These are phyloP conservation scores for Caenorhabditis remanei DNA, from an alignment of 1,140 invertebrate genomes.

Conservation along the genomic window DNA sequence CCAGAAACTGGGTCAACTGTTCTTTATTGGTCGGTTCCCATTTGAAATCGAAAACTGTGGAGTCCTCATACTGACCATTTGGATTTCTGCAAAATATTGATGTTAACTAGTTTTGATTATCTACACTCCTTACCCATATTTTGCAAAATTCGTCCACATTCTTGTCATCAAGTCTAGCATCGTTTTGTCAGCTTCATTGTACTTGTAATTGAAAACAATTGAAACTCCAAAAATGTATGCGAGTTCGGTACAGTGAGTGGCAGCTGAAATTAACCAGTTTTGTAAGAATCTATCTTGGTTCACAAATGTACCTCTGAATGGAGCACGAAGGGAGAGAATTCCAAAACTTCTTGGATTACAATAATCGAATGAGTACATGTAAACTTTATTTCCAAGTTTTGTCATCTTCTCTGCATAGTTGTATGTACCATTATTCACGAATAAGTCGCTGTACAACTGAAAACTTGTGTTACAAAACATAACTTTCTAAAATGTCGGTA, in stretches of 20 bases:
- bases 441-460: slow-evolving; percentile 63
- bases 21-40: slow-evolving; percentile 60
- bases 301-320: slow-evolving; percentile 83
- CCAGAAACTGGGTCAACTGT: slow-evolving; percentile 1
- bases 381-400: slow-evolving; percentile 78
- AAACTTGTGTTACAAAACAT: not conserved
- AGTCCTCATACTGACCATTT: slow-evolving; percentile 63
- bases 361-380: slow-evolving; percentile 90
- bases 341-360: slow-evolving; percentile 86
- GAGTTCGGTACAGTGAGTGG: slow-evolving; percentile 94
- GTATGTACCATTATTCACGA: slow-evolving; percentile 63
- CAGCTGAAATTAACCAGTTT: slow-evolving; percentile 80
- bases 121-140: slow-evolving; percentile 84
- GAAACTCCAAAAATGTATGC: slow-evolving; percentile 92
- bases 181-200: slow-evolving; percentile 85
- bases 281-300: too few relatives aligned
- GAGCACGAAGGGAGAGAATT: slow-evolving; percentile 86
- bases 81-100: slow-evolving; percentile 41
- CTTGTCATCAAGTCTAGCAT: slow-evolving; percentile 89
- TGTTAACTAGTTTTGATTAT: not conserved
- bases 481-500: not conserved
- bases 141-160: slow-evolving; percentile 95
- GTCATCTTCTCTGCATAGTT: slow-evolving; percentile 60
- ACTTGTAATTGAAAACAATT: slow-evolving; percentile 85
- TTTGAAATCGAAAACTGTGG: slow-evolving; percentile 60